Evolutionary conservation across 1,140 invertebrate genomes (phyloP).

Genomic region (Reticulitermes speratus): DNA sequence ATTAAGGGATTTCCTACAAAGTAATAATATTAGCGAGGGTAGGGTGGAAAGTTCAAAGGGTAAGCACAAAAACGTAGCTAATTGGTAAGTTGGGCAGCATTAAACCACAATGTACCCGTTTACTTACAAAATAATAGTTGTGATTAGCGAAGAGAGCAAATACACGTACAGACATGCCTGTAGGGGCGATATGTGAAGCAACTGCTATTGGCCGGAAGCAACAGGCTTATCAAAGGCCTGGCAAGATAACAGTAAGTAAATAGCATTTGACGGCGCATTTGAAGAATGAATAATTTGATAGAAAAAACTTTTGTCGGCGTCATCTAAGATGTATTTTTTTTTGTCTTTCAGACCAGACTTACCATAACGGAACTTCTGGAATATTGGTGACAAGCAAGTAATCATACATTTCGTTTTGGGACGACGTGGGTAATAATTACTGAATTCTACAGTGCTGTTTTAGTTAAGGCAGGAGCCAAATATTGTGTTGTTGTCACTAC

Average conservation of each 20-base stretch:
- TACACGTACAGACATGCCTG: neutral
- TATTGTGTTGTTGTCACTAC: too few relatives aligned
- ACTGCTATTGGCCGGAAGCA: neutral
- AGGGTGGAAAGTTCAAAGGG: conserved; percentile 12
- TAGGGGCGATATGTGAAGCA: neutral
- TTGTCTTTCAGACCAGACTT: neutral
- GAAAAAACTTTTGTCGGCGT: too few relatives aligned
- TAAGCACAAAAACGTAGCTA: conserved; percentile 16
- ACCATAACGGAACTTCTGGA: too few relatives aligned
- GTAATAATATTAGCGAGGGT: conserved; percentile 10
- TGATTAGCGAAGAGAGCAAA: neutral
- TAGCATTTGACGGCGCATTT: neutral
- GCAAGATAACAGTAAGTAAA: neutral
- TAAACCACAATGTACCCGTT: conserved; percentile 6
- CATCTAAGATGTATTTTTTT: neutral
- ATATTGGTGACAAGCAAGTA: too few relatives aligned
- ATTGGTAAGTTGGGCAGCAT: conserved; percentile 15
- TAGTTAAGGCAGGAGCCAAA: too few relatives aligned
- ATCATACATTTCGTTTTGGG: too few relatives aligned
- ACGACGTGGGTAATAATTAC: too few relatives aligned
- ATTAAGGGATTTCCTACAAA: conserved; percentile 11
- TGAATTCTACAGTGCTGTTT: too few relatives aligned
- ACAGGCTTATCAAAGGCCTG: neutral
- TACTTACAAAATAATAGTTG: neutral
- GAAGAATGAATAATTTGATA: neutral